Evolutionary conservation across 2,797 vertebrate genomes (phyloP).

Genomic region (Chelidonichthys spinosus): DNA sequence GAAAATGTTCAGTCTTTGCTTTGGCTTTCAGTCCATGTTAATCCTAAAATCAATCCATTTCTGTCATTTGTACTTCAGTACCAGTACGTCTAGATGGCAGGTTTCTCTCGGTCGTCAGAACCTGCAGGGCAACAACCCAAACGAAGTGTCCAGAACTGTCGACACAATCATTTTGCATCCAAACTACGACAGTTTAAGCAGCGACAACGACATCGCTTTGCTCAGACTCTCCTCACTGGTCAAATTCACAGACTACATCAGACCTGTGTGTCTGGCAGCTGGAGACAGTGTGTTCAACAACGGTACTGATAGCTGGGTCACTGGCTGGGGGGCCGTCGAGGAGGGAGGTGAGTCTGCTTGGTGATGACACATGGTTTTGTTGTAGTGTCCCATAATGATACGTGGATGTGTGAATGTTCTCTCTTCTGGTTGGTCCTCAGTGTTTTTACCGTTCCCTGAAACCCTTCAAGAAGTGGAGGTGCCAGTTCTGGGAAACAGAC

Average conservation of each 20-base stretch:
- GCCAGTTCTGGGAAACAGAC: conserved; percentile 65
- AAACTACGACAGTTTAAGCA: conserved; percentile 6
- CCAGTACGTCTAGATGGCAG: too few relatives aligned
- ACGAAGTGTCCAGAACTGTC: too few relatives aligned
- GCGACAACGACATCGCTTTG: conserved; percentile 70
- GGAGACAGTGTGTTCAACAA: conserved; percentile 64
- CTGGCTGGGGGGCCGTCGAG: too few relatives aligned
- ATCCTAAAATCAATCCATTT: background rate
- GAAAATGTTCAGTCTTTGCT: too few relatives aligned
- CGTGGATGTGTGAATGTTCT: background rate
- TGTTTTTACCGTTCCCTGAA: conserved; percentile 42
- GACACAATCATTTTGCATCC: conserved; percentile 57
- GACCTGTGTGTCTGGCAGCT: conserved; percentile 85
- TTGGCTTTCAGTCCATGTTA: too few relatives aligned
- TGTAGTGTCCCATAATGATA: background rate
- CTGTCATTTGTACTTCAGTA: background rate
- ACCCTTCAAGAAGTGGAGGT: conserved; percentile 74
- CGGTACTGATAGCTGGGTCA: conserved; percentile 69
- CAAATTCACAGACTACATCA: conserved; percentile 77
- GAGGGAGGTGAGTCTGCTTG: too few relatives aligned
- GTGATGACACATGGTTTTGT: background rate
- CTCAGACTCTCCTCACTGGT: conserved; percentile 72
- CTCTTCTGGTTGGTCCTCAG: conserved; percentile 32
- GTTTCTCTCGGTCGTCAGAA: too few relatives aligned
- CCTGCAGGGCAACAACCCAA: too few relatives aligned